These are phyloP conservation scores for Grantiella picta DNA, from an alignment of 2,113 vertebrate species.

Conservation along the genomic window DNA sequence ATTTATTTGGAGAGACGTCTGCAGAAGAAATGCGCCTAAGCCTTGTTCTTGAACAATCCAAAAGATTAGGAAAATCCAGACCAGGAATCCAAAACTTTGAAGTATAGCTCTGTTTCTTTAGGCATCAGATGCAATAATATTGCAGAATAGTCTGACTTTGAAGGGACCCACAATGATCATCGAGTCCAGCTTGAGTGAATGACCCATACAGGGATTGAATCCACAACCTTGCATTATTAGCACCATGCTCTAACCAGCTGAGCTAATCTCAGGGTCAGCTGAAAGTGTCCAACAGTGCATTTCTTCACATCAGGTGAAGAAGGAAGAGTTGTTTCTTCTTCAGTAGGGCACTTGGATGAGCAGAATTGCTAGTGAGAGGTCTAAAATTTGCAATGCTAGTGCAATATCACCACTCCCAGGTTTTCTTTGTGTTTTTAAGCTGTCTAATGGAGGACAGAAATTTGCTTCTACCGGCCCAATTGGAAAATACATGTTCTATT, in stretches of 20 bases:
- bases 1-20: neutral
- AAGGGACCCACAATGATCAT: neutral
- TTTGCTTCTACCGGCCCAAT: neutral
- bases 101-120: neutral
- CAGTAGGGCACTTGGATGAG: neutral
- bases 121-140: neutral
- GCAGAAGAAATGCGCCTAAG: neutral
- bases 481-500: neutral
- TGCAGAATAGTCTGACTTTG: neutral
- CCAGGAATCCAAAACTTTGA: neutral
- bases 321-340: neutral
- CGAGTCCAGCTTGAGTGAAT: fast-evolving
- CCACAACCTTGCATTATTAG: neutral
- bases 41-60: neutral
- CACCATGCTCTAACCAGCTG: neutral
- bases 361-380: neutral
- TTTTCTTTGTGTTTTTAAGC: neutral
- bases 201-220: neutral
- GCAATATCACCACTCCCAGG: neutral
- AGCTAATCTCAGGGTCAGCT: neutral
- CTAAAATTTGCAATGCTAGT: neutral
- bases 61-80: neutral
- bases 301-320: neutral
- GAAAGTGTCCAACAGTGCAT: neutral
- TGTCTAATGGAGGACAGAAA: neutral